These are phyloP conservation scores for Umimayanthus kanabou DNA, from an alignment of 92 coral and sea anemone genomes.

Conservation along the genomic window DNA sequence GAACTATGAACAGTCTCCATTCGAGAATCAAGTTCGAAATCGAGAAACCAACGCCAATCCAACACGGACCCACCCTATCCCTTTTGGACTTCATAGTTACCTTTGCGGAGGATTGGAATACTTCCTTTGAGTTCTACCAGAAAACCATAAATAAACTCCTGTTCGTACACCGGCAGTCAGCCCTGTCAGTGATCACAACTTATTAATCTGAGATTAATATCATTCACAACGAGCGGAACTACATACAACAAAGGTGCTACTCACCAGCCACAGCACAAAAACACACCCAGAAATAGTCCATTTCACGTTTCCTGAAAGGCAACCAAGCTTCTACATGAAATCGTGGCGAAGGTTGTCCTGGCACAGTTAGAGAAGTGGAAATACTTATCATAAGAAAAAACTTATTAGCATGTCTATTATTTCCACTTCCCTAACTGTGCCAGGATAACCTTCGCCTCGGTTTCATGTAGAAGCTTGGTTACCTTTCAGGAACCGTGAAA, in stretches of 20 bases:
- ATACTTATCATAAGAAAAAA: too few species aligned
- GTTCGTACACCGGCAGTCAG: neutral
- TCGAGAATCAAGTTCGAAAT: neutral
- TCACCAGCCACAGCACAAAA: constrained; percentile 3
- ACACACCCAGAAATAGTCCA: constrained; percentile 1
- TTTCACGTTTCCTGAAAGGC: too few species aligned
- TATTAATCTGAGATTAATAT: neutral
- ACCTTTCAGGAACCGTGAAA: too few species aligned
- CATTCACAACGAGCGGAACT: neutral
- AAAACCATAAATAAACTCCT: neutral
- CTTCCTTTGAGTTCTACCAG: neutral
- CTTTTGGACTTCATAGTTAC: constrained; percentile 33
- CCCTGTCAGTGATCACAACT: constrained; percentile 1
- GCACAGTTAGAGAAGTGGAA: too few species aligned
- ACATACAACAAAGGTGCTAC: neutral
- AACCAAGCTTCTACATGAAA: too few species aligned
- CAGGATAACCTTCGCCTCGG: too few species aligned
- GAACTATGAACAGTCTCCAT: neutral
- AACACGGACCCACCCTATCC: constrained; percentile 13
- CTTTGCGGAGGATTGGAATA: neutral
- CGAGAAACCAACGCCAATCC: constrained; percentile 9
- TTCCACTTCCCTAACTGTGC: too few species aligned
- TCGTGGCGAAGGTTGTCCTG: too few species aligned
- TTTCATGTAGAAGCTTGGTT: too few species aligned
- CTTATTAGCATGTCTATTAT: too few species aligned